Evolutionary conservation across 2,888 invertebrate genomes (phyloP).

Genomic region (Chymomyza procnemis): DNA sequence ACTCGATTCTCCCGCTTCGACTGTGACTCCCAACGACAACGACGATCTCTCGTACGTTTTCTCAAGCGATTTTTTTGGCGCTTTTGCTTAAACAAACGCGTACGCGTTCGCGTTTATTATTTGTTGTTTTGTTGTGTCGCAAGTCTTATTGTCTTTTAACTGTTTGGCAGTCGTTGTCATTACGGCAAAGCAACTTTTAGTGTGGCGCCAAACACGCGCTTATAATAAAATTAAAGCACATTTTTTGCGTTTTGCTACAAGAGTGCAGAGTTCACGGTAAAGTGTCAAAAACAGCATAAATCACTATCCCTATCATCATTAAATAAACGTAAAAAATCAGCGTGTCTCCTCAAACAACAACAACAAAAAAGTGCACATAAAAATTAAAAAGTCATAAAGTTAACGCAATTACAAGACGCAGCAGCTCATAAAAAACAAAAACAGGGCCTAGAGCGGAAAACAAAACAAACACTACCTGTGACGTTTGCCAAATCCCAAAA

Average conservation of each 20-base stretch:
- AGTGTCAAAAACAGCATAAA: not conserved
- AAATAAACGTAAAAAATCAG: not conserved
- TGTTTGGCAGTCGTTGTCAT: constrained; percentile 47
- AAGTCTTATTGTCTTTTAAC: constrained; percentile 70
- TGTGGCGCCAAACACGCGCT: constrained; percentile 30
- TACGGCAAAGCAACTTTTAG: too few relatives aligned
- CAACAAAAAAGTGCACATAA: constrained; percentile 47
- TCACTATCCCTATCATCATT: too few relatives aligned
- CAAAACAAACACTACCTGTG: not conserved
- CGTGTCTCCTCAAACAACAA: not conserved
- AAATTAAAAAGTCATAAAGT: constrained; percentile 68
- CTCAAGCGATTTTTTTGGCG: constrained; percentile 28
- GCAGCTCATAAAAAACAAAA: constrained; percentile 34
- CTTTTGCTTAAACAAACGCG: constrained; percentile 18
- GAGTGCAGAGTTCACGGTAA: not conserved
- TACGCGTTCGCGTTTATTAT: constrained; percentile 50
- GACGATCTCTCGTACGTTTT: constrained; percentile 34
- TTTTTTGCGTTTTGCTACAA: not conserved
- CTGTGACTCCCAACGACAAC: constrained; percentile 33
- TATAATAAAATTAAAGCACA: constrained; percentile 2
- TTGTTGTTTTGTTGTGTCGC: constrained; percentile 48
- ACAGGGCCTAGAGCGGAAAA: constrained; percentile 3
- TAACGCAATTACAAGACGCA: constrained; percentile 34
- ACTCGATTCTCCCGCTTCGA: constrained; percentile 29
- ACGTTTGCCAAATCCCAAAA: not conserved